Evolutionary conservation across 2,888 invertebrate species (phyloP), one percentile per base, ranked within the genome.

Genomic region (Drosophila atroscutellata): DNA sequence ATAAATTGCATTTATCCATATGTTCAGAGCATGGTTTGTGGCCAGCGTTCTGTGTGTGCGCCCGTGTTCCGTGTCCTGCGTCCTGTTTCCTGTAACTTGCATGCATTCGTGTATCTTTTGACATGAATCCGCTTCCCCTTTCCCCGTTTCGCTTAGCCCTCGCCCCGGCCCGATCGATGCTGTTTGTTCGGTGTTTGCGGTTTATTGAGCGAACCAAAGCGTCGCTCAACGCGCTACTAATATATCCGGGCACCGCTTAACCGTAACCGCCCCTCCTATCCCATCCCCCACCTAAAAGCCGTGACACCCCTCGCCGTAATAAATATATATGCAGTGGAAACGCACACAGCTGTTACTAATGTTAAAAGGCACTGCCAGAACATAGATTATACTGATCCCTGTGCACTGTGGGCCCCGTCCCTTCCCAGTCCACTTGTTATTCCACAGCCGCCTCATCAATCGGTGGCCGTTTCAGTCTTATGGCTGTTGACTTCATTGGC

Each of bases 401-500:
- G 32, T 39, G 59, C 34, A 30, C 30, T 49, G 15, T 3, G 3
- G 15, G 15, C 2, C 30, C 51, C 60, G 37, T 2, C 55, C 62
- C 49, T 11, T 28, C n/a, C 26, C 37, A 6, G 8, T 2, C 24
- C 45, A 45, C 26, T 36, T 54, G 52, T 6, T 54, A 45, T 24
- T 32, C 24, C 50, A 20, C 49, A 18, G 24, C 71, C 71, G 68
- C 81, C 74, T 59, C 86, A 86, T 85, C 86, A 86, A 85, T 86
- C 83, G 88, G 66, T 70, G 66, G 59, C 66, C 86, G 77, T 58
- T 86, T 86, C 77, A 74, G 78, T 77, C 85, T 86, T 85, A 83
- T 85, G 82, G 82, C 81, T 85, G 80, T 81, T 86, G 86, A 87
- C 89, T 88, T 86, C 89, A 89, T 89, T 89, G 89, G 85, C 89